Percentiles rank a stretch among this genome's conserved stretches.
phyloP scores from a whole-genome alignment of 2,888 invertebrate genomes.

The Andrena fulva region DNA sequence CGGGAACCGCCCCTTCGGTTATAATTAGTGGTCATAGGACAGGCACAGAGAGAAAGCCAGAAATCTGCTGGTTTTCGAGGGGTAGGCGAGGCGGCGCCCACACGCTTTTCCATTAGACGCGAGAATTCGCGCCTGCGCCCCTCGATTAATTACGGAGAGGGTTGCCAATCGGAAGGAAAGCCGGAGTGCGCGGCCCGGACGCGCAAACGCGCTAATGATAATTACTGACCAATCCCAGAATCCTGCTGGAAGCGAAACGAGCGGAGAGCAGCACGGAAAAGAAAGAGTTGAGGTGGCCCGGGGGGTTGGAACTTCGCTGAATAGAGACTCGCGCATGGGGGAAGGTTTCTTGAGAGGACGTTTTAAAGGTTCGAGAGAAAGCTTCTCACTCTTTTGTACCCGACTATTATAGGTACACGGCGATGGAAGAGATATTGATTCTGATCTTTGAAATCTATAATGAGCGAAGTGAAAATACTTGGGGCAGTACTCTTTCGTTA shows the following conservation, averaged over 20 bases:
- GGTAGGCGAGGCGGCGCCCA: conserved; percentile 66
- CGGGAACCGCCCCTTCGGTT: conserved; percentile 76
- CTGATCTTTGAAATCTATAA: no score
- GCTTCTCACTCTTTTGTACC: neutral
- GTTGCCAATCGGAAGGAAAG: conserved; percentile 79
- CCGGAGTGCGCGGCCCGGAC: conserved; percentile 51
- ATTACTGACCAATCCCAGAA: conserved; percentile 79
- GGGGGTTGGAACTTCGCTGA: neutral
- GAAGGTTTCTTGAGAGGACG: neutral
- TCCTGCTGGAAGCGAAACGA: conserved; percentile 41
- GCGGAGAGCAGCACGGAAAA: neutral
- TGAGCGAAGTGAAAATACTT: no score
- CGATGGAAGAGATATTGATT: no score
- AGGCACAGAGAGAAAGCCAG: conserved; percentile 53
- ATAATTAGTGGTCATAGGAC: conserved; percentile 78
- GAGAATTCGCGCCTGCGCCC: conserved; percentile 81
- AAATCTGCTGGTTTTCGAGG: conserved; percentile 64
- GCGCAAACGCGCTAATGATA: conserved; percentile 80
- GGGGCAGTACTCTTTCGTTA: neutral
- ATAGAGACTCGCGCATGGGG: neutral
- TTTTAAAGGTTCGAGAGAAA: no score
- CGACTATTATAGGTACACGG: no score
- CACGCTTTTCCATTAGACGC: conserved; percentile 70
- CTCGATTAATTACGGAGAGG: conserved; percentile 81
- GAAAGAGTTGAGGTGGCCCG: neutral